Percentiles rank a stretch among this genome's conserved stretches.
These are phyloP conservation scores for Anas platyrhynchos DNA, from an alignment of 2,113 vertebrate genomes.

Conservation along the genomic window DNA sequence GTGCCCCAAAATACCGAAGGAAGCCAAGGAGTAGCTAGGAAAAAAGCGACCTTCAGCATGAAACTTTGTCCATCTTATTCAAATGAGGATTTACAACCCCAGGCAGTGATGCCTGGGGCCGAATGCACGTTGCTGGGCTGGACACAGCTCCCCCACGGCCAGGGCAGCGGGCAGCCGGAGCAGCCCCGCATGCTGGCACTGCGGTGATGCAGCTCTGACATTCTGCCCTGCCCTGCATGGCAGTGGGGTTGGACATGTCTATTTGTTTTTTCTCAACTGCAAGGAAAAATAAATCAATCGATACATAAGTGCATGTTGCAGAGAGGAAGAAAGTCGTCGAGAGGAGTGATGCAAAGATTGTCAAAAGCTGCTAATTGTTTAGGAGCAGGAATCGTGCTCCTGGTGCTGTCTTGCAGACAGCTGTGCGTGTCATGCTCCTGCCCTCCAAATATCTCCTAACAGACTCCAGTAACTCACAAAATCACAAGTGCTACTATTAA, in stretches of 20 bases:
- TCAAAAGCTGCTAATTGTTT: not conserved
- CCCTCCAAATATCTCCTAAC: not conserved
- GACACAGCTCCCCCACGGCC: no score
- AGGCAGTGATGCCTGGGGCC: rapidly evolving
- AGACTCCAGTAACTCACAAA: not conserved
- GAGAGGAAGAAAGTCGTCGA: not conserved
- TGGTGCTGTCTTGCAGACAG: not conserved
- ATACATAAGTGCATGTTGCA: rapidly evolving
- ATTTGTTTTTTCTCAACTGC: not conserved
- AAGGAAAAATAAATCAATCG: not conserved
- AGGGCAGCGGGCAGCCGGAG: not conserved
- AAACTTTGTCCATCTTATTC: not conserved
- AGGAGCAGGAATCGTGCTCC: rapidly evolving
- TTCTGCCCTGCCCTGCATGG: rapidly evolving
- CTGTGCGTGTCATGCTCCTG: not conserved
- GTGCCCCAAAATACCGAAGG: rapidly evolving
- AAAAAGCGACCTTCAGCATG: no score
- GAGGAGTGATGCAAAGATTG: not conserved
- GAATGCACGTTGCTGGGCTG: not conserved
- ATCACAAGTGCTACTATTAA: not conserved
- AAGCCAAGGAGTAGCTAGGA: not conserved
- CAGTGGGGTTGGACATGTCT: not conserved
- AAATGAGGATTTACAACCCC: no score
- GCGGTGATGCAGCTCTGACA: rapidly evolving
- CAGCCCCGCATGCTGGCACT: rapidly evolving